These are phyloP conservation scores for Conops quadrifasciatus DNA, from an alignment of 2,888 invertebrate genomes.

Conservation along the genomic window DNA sequence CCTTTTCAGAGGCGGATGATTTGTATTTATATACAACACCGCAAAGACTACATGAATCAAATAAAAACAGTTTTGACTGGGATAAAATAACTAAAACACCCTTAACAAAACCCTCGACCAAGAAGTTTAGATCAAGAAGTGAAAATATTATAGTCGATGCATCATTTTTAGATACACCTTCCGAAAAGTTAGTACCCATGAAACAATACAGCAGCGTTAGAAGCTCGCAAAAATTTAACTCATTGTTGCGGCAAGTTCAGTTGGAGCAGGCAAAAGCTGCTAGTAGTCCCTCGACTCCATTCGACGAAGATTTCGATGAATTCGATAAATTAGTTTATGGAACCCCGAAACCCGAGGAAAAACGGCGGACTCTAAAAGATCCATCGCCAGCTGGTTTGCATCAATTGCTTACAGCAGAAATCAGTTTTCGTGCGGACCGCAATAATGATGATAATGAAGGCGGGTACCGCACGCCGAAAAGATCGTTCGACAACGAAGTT, in stretches of 20 bases:
- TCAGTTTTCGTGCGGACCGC: slow-evolving; percentile 41
- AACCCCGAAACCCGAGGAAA: slow-evolving; percentile 31
- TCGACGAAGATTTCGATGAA: slow-evolving; percentile 54
- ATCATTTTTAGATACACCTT: slow-evolving; percentile 54
- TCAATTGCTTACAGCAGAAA: slow-evolving; percentile 52
- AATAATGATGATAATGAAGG: slow-evolving; percentile 21
- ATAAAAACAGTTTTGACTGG: slow-evolving; percentile 55
- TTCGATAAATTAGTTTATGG: slow-evolving; percentile 57
- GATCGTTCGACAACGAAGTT: not conserved
- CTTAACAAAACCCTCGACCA: slow-evolving; percentile 38
- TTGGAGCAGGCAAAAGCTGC: slow-evolving; percentile 19
- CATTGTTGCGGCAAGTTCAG: slow-evolving; percentile 43
- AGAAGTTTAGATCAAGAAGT: slow-evolving; percentile 37
- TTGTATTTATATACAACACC: slow-evolving; percentile 27
- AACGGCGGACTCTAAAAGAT: slow-evolving; percentile 6
- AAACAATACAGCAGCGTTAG: slow-evolving; percentile 48
- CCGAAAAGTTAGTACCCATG: slow-evolving; percentile 42
- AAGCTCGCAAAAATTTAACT: slow-evolving; percentile 49
- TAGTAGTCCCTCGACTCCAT: not conserved
- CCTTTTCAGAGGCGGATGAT: slow-evolving; percentile 23
- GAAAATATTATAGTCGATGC: slow-evolving; percentile 48
- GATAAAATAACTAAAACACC: slow-evolving; percentile 51
- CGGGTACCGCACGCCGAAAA: not conserved
- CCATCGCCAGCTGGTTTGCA: slow-evolving; percentile 54
- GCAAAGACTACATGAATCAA: slow-evolving; percentile 38